These are phyloP conservation scores for Lampris incognitus DNA, from an alignment of 2,113 vertebrate genomes.

Conservation along the genomic window DNA sequence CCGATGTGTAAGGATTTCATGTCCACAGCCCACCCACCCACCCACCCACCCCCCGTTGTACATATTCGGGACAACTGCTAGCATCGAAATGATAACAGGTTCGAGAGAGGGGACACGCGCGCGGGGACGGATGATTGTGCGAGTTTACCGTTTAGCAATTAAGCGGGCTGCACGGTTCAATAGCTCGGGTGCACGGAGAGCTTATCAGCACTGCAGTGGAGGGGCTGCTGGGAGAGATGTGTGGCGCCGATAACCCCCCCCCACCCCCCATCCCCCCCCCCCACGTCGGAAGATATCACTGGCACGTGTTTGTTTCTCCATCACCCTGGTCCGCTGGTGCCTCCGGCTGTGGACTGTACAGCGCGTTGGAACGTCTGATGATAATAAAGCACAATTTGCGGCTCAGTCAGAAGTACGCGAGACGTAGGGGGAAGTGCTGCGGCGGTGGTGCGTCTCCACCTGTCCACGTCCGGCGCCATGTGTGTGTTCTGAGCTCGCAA, in stretches of 20 bases:
- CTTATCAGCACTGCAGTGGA: conserved; percentile 26
- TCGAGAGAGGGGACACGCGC: conserved; percentile 44
- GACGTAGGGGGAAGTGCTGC: neutral
- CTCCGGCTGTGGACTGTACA: conserved; percentile 17
- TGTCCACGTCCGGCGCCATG: too few relatives aligned
- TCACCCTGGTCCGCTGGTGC: conserved; percentile 18
- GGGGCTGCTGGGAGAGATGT: conserved; percentile 32
- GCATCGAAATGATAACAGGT: conserved; percentile 30
- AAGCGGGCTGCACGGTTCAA: conserved; percentile 63
- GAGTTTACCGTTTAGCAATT: conserved; percentile 70
- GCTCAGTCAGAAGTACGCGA: neutral
- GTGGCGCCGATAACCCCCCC: conserved; percentile 32
- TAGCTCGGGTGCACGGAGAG: conserved; percentile 42
- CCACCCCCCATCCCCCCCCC: too few relatives aligned
- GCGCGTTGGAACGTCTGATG: neutral
- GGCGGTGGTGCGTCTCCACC: too few relatives aligned
- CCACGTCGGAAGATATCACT: neutral
- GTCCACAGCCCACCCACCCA: conserved; percentile 12
- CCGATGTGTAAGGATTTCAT: conserved; percentile 8
- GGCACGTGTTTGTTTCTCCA: conserved; percentile 17
- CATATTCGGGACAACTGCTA: conserved; percentile 33
- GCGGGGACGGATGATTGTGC: conserved; percentile 22
- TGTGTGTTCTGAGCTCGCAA: too few relatives aligned
- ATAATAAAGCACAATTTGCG: conserved; percentile 7
- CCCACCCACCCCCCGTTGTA: conserved; percentile 41